phyloP scores from a whole-genome alignment of 1,140 invertebrate genomes.

The Condylostylus longicornis region DNA sequence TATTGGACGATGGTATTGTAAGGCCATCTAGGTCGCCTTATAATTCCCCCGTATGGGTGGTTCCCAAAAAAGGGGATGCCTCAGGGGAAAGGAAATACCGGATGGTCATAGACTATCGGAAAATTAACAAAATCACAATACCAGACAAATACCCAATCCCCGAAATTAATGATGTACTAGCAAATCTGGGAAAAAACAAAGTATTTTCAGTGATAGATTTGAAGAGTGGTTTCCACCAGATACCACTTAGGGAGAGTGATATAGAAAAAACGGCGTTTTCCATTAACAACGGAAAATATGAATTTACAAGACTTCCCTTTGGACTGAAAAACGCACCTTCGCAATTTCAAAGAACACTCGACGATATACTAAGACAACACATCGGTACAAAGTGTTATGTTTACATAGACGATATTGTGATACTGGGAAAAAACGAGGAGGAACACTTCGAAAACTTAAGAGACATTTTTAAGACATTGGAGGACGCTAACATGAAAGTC shows the following conservation, averaged over 20 bases:
- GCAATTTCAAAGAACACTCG: conserved; percentile 33
- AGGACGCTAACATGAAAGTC: conserved; percentile 13
- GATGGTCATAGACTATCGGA: conserved; percentile 21
- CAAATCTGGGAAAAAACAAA: conserved; percentile 22
- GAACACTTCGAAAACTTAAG: conserved; percentile 7
- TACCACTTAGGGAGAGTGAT: conserved; percentile 17
- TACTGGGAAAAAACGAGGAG: conserved; percentile 6
- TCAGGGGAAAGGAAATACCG: conserved; percentile 19
- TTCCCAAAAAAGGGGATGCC: conserved; percentile 6
- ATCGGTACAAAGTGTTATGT: conserved; percentile 17
- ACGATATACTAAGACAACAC: conserved; percentile 21
- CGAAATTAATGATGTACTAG: conserved; percentile 33
- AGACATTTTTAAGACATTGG: conserved; percentile 13
- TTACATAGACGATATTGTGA: conserved; percentile 19
- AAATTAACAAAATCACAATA: conserved; percentile 19
- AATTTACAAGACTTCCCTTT: conserved; percentile 20
- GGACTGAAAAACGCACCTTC: conserved; percentile 28
- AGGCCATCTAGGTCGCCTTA: conserved; percentile 10
- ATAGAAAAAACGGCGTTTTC: conserved; percentile 28
- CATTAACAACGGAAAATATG: conserved; percentile 26
- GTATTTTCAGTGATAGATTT: conserved; percentile 35
- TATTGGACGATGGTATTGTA: conserved; percentile 16
- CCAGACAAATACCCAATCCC: conserved; percentile 35
- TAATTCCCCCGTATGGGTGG: conserved; percentile 3
- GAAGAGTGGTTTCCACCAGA: conserved; percentile 34